Evolutionary conservation across 2,888 invertebrate species (phyloP).

Genomic region (Rhingia campestris): DNA sequence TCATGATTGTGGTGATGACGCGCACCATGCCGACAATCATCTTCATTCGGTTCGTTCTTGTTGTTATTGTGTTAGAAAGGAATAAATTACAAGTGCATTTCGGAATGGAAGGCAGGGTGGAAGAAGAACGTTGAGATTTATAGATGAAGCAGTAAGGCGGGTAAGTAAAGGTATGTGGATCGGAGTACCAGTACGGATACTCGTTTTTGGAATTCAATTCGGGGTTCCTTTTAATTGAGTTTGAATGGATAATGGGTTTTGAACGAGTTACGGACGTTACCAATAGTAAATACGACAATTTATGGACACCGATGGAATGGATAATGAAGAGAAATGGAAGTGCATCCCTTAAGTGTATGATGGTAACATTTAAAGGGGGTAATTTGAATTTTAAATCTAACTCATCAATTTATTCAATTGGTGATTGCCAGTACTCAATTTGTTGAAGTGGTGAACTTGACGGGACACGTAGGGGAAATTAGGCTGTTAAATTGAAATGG

Average conservation of each 20-base stretch:
- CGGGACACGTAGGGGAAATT: no score
- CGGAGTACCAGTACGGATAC: not conserved
- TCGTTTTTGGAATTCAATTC: not conserved
- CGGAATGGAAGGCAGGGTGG: not conserved
- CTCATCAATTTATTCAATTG: conserved; percentile 26
- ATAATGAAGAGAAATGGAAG: not conserved
- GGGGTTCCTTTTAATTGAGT: conserved; percentile 36
- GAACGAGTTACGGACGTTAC: conserved; percentile 29
- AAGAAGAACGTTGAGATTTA: conserved; percentile 54
- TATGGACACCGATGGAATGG: not conserved
- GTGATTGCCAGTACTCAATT: not conserved
- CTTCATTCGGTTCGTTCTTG: conserved; percentile 9
- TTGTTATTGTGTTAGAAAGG: conserved; percentile 37
- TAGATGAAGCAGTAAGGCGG: conserved; percentile 17
- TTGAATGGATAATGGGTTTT: conserved; percentile 31
- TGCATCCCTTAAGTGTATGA: not conserved
- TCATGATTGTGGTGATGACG: conserved; percentile 56
- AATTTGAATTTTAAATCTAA: conserved; percentile 24
- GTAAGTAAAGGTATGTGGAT: conserved; percentile 40
- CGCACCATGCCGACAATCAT: conserved; percentile 33
- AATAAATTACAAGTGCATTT: conserved; percentile 60
- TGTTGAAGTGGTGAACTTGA: no score
- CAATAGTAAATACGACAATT: not conserved
- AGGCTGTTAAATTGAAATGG: no score
- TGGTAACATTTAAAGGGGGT: not conserved